Percentiles rank a stretch among this genome's conserved stretches.
Conservation (phyloP, 1,140 invertebrate genomes). For the Hycleus phaleratus region DNA sequence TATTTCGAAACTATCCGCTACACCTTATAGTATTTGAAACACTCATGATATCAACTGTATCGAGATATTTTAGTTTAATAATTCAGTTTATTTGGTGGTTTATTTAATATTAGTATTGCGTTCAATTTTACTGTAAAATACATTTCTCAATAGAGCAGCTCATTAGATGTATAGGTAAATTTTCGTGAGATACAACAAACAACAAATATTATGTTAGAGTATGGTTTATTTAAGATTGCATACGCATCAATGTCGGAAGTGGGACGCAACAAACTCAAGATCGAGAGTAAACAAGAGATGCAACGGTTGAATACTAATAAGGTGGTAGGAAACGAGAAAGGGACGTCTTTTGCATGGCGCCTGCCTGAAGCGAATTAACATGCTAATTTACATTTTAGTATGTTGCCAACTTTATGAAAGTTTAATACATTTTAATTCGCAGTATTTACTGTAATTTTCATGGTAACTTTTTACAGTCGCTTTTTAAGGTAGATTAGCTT, state of each 20-base stretch:
- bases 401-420: conserved; percentile 15
- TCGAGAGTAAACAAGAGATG: conserved; percentile 16
- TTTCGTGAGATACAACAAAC: too few relatives aligned
- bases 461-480: conserved; percentile 9
- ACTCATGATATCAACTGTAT: too few relatives aligned
- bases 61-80: too few relatives aligned
- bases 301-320: conserved; percentile 16
- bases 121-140: too few relatives aligned
- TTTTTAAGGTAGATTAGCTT: conserved; percentile 12
- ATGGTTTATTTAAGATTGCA: conserved; percentile 12
- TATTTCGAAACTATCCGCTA: conserved; percentile 23
- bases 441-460: conserved; percentile 14
- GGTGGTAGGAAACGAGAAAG: not conserved
- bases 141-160: too few relatives aligned
- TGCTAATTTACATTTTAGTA: conserved; percentile 17
- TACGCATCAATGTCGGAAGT: conserved; percentile 2
- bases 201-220: not conserved
- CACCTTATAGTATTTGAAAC: not conserved
- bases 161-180: too few relatives aligned
- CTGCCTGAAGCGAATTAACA: conserved; percentile 11
- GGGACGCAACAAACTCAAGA: conserved; percentile 10
- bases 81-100: too few relatives aligned
- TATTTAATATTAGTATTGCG: too few relatives aligned
- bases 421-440: conserved; percentile 18
- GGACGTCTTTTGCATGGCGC: not conserved